Base-by-base conservation (phyloP, 2,113 vertebrate genomes). In the Heloderma charlesbogerti region DNA sequence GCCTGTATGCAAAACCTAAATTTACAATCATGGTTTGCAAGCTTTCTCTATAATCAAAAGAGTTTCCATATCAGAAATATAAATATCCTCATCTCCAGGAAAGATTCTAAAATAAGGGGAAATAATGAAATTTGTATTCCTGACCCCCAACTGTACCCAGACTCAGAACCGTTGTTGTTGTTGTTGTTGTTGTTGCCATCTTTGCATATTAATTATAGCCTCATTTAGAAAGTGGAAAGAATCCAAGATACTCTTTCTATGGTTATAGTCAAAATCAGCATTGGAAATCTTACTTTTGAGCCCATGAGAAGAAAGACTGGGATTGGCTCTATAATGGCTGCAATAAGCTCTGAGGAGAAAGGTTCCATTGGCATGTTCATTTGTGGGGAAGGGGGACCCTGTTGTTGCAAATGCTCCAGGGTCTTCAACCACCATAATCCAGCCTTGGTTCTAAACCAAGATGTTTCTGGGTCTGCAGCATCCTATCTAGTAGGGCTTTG, bases 131-230 rank as follows among this genome's bases (percentile, higher is more conserved):
- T 72, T 12, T 40, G 15, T 89, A 40, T 83, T 82, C 69, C 51
- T 83, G 67, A 25, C 6, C 37, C 43, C 43, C 66, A 72, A 22
- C 34, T 82, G 66, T 72, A 20, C n/a, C 80, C n/a, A 84, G 22
- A 54, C 6, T 71, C 48, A 81, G 34, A 51, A 54, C 31, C 15
- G 37, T 60, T 66, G 31, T 25, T 85, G 29, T 86, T 87, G 51
- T n/a, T n/a, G n/a, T n/a, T 6, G 37, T 60, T 66, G 31, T 25
- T 85, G 29, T 86, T 87, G 51, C 48, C 29, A 18, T 79, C 43
- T 79, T 88, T 43, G 57, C 34, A 22, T 78, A 81, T 81, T 88
- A 88, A 88, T 81, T 88, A 71, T 37, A 88, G 51, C 66, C 31
- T 71, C 45, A n/a, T 66, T 69, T 54, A 25, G 43, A 51, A 86